These are phyloP conservation scores for Podarcis lilfordi DNA, from an alignment of 2,797 vertebrate species.

Conservation along the genomic window DNA sequence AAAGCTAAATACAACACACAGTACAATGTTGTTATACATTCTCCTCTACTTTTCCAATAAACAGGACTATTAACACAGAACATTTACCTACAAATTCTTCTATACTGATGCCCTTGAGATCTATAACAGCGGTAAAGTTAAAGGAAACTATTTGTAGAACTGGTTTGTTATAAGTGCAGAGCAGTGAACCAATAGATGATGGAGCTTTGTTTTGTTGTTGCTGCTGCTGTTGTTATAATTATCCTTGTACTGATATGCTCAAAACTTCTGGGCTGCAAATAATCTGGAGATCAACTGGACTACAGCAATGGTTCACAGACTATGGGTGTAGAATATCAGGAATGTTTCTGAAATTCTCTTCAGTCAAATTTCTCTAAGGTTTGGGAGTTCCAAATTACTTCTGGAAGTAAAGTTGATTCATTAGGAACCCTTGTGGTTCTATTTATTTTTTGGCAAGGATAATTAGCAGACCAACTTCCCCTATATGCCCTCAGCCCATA, in stretches of 20 bases:
- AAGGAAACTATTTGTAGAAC: not conserved
- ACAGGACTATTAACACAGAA: conserved; percentile 7
- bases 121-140: not conserved
- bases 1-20: conserved; percentile 56
- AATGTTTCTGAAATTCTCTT: not conserved
- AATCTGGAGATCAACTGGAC: not conserved
- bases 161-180: not conserved
- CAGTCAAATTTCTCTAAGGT: not conserved
- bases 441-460: not conserved
- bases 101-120: not conserved
- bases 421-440: not conserved
- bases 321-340: not conserved
- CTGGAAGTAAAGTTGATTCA: not conserved
- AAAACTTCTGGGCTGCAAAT: not conserved
- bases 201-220: not conserved
- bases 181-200: not conserved
- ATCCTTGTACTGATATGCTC: not conserved
- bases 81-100: not conserved
- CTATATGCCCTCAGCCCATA: too few relatives aligned
- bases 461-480: too few relatives aligned
- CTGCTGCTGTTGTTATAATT: not conserved
- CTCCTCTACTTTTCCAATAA: conserved; percentile 53
- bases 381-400: not conserved
- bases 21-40: conserved; percentile 40
- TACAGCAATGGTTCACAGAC: not conserved